Conservation (phyloP, 2,797 vertebrate genomes). For the Clarias laeviceps region DNA sequence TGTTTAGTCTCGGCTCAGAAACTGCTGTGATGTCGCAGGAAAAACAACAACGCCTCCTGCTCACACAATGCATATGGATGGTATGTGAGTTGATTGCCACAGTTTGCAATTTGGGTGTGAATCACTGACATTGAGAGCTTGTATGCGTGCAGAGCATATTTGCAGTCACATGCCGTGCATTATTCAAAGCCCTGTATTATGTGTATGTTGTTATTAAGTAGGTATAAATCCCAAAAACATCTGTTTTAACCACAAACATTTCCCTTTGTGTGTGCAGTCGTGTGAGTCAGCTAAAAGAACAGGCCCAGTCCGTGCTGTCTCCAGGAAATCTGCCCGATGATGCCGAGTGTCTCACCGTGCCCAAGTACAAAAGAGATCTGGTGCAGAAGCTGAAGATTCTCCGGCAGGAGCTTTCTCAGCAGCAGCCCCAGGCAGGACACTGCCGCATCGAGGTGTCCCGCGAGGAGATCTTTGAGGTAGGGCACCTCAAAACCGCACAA, state of each 20-base stretch:
- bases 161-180: background rate
- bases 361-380: conserved; percentile 92
- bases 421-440: conserved; percentile 96
- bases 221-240: background rate
- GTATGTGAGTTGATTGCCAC: background rate
- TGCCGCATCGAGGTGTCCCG: conserved; percentile 97
- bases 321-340: conserved; percentile 89
- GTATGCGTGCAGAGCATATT: background rate
- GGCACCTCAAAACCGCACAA: background rate
- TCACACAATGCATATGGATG: background rate
- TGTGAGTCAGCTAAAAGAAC: conserved; percentile 90
- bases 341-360: conserved; percentile 91
- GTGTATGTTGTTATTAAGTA: background rate
- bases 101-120: background rate
- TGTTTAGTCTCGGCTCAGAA: background rate
- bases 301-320: conserved; percentile 83
- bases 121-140: background rate
- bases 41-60: background rate
- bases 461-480: conserved; percentile 99
- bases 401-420: conserved; percentile 93
- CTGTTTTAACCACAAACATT: background rate
- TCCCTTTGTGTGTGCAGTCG: conserved; percentile 71
- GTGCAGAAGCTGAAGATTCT: conserved; percentile 98
- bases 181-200: background rate
- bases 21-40: background rate